phyloP scores from a whole-genome alignment of 2,888 invertebrate species.

The Timandra comae region DNA sequence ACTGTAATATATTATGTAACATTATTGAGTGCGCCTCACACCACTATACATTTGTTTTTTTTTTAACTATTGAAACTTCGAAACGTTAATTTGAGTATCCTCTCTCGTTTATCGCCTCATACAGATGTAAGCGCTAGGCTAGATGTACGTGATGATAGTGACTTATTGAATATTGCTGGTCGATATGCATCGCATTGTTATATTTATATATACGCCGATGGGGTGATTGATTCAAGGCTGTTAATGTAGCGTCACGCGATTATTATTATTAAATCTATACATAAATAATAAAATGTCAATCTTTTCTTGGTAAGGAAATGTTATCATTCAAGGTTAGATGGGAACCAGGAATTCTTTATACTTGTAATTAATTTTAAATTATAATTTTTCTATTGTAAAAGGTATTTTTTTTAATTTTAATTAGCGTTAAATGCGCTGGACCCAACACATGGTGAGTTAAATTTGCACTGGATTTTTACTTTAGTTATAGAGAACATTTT shows the following conservation, averaged over 20 bases:
- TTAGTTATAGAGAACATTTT: background rate
- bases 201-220: slow-evolving; percentile 26
- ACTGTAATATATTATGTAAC: slow-evolving; percentile 71
- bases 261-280: slow-evolving; percentile 18
- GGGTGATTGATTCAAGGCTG: slow-evolving; percentile 48
- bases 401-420: slow-evolving; percentile 37
- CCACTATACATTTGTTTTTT: slow-evolving; percentile 41
- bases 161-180: slow-evolving; percentile 48
- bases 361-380: slow-evolving; percentile 76
- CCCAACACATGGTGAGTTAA: slow-evolving; percentile 31
- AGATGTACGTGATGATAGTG: slow-evolving; percentile 19
- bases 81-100: slow-evolving; percentile 36
- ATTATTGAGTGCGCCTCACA: slow-evolving; percentile 58
- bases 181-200: slow-evolving; percentile 45
- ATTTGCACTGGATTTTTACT: slow-evolving; percentile 1
- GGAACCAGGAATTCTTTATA: slow-evolving; percentile 50
- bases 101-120: slow-evolving; percentile 38
- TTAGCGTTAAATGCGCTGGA: slow-evolving; percentile 21
- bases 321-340: slow-evolving; percentile 40
- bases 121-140: slow-evolving; percentile 25
- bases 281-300: slow-evolving; percentile 22
- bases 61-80: slow-evolving; percentile 32
- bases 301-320: slow-evolving; percentile 29
- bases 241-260: slow-evolving; percentile 22
- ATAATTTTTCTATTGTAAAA: slow-evolving; percentile 72